phyloP scores from a whole-genome alignment of 2,113 vertebrate species.

The Pterocles orientalis region DNA sequence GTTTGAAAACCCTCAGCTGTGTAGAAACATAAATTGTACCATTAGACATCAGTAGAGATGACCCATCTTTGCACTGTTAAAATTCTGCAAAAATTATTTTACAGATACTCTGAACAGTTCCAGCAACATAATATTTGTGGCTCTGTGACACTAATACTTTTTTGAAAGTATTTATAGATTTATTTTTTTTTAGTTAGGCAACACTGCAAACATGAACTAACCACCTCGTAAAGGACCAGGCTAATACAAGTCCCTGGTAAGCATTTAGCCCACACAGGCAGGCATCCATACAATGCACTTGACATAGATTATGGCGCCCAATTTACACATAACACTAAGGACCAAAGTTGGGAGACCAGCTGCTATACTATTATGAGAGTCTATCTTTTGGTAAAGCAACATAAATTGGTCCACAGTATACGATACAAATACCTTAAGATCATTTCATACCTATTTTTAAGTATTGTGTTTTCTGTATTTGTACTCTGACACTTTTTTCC shows the following conservation, averaged over 20 bases:
- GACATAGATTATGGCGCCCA: too few relatives aligned
- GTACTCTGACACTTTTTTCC: neutral
- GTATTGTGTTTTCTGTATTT: neutral
- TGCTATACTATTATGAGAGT: neutral
- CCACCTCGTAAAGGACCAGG: accelerated
- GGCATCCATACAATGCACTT: neutral
- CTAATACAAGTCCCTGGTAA: neutral
- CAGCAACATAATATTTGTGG: neutral
- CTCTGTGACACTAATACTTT: neutral
- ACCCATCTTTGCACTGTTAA: neutral
- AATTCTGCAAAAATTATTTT: neutral
- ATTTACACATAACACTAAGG: neutral
- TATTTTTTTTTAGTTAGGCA: neutral
- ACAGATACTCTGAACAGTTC: neutral
- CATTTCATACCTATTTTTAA: neutral
- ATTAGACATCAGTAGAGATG: neutral
- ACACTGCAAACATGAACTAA: neutral
- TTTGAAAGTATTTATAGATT: accelerated
- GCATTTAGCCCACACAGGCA: neutral
- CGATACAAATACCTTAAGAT: neutral
- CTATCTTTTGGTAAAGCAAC: neutral
- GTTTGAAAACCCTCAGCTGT: constrained; percentile 95
- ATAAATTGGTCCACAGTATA: accelerated
- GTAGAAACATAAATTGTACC: constrained; percentile 15
- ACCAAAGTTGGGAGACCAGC: neutral